Conservation (phyloP, 2,888 invertebrate genomes). For the Callyntrura sp. region DNA sequence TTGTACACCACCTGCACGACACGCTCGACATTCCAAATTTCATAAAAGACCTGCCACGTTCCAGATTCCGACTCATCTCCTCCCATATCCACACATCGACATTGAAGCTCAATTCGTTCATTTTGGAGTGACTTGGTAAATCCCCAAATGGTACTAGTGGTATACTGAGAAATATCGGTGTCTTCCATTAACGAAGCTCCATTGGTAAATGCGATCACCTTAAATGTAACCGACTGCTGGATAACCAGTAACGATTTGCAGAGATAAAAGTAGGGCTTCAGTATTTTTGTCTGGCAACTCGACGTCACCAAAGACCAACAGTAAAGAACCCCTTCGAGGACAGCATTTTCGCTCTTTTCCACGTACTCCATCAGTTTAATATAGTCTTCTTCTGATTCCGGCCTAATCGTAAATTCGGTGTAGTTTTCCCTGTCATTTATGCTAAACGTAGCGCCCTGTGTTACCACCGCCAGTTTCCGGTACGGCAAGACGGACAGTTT, state of each 20-base stretch:
- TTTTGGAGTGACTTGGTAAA: conserved; percentile 50
- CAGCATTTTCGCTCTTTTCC: neutral
- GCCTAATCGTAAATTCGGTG: neutral
- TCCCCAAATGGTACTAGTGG: conserved; percentile 45
- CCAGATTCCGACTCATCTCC: neutral
- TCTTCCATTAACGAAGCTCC: conserved; percentile 47
- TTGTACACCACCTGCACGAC: neutral
- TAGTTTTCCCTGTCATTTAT: neutral
- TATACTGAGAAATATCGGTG: conserved; percentile 1
- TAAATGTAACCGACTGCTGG: neutral
- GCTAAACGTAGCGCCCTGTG: neutral
- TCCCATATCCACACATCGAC: conserved; percentile 42
- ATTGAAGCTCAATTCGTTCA: neutral
- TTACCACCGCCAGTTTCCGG: neutral
- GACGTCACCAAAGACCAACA: conserved; percentile 42
- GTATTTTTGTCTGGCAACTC: neutral
- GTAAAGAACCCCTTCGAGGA: conserved; percentile 52
- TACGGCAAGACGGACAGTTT: neutral
- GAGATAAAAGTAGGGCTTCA: conserved; percentile 7
- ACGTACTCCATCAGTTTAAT: neutral
- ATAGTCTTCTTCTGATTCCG: neutral
- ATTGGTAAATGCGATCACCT: neutral
- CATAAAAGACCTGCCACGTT: neutral
- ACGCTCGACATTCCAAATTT: neutral
- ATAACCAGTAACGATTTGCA: neutral